Percentiles rank a stretch among this genome's conserved stretches.
Evolutionary conservation across 2,113 vertebrate genomes (phyloP).

Genomic region (Psilopsiagon aurifrons): DNA sequence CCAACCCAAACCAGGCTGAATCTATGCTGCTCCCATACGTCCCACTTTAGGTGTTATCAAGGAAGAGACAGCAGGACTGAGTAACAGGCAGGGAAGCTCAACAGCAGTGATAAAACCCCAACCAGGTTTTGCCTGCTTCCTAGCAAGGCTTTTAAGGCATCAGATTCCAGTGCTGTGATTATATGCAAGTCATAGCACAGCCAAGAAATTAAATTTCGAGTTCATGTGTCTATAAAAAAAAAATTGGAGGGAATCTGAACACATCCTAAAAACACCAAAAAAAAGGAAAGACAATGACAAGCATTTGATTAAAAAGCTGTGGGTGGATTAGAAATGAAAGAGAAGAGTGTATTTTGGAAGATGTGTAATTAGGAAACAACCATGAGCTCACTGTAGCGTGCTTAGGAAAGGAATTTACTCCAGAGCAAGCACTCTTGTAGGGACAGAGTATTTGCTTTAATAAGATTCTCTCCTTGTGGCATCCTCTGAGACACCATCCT

Average conservation of each 20-base stretch:
- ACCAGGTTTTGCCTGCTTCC: neutral
- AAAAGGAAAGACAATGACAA: neutral
- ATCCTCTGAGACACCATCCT: constrained; percentile 8
- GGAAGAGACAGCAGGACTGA: neutral
- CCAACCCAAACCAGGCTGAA: neutral
- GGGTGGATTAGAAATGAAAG: neutral
- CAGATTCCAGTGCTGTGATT: neutral
- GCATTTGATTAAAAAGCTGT: neutral
- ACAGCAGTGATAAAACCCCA: neutral
- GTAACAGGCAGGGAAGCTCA: neutral
- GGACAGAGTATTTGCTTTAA: neutral
- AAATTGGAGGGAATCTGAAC: neutral
- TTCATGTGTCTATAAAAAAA: neutral
- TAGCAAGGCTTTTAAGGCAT: neutral
- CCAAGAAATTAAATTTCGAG: neutral
- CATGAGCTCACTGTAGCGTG: neutral
- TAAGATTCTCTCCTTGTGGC: constrained; percentile 6
- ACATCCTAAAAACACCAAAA: neutral
- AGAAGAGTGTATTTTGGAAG: neutral
- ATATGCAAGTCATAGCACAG: neutral
- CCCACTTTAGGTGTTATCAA: neutral
- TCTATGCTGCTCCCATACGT: neutral
- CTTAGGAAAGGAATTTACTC: neutral
- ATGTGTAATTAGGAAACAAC: neutral
- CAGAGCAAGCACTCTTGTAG: neutral